Evolutionary conservation across 1,140 invertebrate species (phyloP).

Genomic region (Ctenoplectra terminalis): DNA sequence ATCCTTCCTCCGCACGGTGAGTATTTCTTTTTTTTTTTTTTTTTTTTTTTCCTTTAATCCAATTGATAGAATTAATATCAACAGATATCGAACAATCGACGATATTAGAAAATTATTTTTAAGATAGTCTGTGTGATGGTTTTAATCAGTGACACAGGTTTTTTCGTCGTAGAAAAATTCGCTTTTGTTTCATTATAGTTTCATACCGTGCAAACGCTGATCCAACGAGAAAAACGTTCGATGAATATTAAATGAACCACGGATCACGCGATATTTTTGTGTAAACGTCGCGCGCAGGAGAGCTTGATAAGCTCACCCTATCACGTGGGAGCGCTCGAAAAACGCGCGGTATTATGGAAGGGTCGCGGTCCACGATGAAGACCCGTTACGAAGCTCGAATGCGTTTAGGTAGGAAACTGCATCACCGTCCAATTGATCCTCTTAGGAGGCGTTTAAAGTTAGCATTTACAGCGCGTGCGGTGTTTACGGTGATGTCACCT

Average conservation of each 20-base stretch:
- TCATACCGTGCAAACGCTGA: constrained; percentile 5
- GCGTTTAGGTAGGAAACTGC: background rate
- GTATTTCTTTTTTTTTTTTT: constrained; percentile 75
- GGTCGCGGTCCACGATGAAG: background rate
- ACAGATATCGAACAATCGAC: too few species aligned
- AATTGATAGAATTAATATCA: too few species aligned
- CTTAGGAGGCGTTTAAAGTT: constrained; percentile 4
- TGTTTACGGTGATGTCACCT: background rate
- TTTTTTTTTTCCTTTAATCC: background rate
- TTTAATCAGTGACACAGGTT: background rate
- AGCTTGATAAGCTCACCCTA: background rate
- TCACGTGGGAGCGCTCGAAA: constrained; percentile 31
- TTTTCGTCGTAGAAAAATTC: background rate
- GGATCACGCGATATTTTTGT: background rate
- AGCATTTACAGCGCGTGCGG: too few species aligned
- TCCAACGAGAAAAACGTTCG: background rate
- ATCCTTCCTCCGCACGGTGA: constrained; percentile 98
- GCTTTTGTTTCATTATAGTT: background rate
- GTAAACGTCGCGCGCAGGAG: background rate
- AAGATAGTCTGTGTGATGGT: too few species aligned
- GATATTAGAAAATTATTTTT: too few species aligned
- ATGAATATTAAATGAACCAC: background rate
- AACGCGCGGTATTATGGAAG: constrained; percentile 1
- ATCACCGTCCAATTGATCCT: background rate
- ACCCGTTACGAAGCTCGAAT: background rate